Percentiles rank a stretch among this genome's conserved stretches.
Evolutionary conservation across 2,113 vertebrate species (phyloP).

Genomic region (Seriola rivoliana): DNA sequence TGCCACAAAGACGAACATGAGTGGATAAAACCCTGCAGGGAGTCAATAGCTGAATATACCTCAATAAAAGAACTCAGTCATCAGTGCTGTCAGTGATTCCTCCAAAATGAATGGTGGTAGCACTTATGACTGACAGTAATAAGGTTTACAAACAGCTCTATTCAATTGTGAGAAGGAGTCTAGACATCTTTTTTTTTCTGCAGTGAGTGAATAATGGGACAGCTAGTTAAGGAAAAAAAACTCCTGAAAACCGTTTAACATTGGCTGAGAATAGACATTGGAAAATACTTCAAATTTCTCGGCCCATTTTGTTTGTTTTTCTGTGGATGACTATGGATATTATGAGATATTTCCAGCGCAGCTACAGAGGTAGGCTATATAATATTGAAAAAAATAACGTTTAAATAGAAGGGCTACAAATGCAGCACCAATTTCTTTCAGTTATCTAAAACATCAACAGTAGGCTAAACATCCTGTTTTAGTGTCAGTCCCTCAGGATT

Average conservation of each 20-base stretch:
- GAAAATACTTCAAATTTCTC: not conserved
- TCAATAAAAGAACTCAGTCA: conserved; percentile 23
- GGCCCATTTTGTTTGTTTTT: conserved; percentile 1
- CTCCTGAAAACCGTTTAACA: conserved; percentile 32
- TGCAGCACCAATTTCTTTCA: conserved; percentile 6
- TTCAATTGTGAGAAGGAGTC: conserved; percentile 25
- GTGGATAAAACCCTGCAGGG: conserved; percentile 55
- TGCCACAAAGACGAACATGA: conserved; percentile 11
- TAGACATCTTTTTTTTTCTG: not conserved
- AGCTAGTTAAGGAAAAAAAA: conserved; percentile 31
- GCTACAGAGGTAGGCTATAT: not conserved
- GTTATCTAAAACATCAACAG: conserved; percentile 46
- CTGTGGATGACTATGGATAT: not conserved
- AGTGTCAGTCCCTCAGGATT: conserved; percentile 57
- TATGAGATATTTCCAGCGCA: conserved; percentile 8
- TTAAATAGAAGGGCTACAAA: conserved; percentile 4
- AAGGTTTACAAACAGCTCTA: conserved; percentile 56
- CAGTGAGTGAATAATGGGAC: conserved; percentile 45
- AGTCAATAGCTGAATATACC: conserved; percentile 45
- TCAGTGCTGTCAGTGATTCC: conserved; percentile 32
- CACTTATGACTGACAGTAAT: conserved; percentile 64
- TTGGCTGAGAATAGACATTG: conserved; percentile 35
- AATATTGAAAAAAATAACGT: not conserved
- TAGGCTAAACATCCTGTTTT: conserved; percentile 65
- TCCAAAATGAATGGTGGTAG: conserved; percentile 34